Conservation (phyloP, 2,113 vertebrate genomes). For the Macrotus californicus region DNA sequence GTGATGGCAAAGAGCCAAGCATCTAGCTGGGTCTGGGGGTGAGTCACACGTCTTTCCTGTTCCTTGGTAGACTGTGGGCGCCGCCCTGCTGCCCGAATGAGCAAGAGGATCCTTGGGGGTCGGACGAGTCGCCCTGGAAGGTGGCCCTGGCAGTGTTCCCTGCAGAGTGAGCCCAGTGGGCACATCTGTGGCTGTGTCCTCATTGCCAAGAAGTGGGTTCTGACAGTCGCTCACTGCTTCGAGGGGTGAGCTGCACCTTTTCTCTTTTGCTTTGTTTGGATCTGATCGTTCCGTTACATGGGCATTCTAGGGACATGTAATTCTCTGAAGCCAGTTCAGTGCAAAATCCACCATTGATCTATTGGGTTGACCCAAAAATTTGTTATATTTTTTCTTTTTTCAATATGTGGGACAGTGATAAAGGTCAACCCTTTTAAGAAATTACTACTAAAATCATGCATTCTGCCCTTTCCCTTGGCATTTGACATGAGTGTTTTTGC, state of each 20-base stretch:
- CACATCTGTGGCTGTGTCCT: slow-evolving; percentile 97
- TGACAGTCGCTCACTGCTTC: slow-evolving; percentile 96
- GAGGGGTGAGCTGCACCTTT: slow-evolving; percentile 86
- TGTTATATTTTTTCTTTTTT: no score
- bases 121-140: slow-evolving; percentile 90
- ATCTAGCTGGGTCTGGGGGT: rapidly evolving
- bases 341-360: neutral
- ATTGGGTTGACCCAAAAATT: no score
- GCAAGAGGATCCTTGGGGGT: slow-evolving; percentile 94
- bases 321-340: neutral
- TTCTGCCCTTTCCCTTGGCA: neutral
- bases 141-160: slow-evolving; percentile 98
- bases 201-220: slow-evolving; percentile 89
- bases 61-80: slow-evolving; percentile 84
- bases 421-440: neutral
- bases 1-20: neutral
- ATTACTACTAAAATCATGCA: neutral
- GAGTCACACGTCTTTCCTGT: neutral
- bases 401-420: neutral
- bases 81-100: slow-evolving; percentile 87
- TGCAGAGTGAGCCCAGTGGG: slow-evolving; percentile 92
- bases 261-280: neutral
- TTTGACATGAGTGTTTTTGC: neutral
- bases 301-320: neutral
- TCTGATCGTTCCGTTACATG: neutral